These are phyloP conservation scores for Griposia aprilina DNA, from an alignment of 2,888 invertebrate species.

Conservation along the genomic window DNA sequence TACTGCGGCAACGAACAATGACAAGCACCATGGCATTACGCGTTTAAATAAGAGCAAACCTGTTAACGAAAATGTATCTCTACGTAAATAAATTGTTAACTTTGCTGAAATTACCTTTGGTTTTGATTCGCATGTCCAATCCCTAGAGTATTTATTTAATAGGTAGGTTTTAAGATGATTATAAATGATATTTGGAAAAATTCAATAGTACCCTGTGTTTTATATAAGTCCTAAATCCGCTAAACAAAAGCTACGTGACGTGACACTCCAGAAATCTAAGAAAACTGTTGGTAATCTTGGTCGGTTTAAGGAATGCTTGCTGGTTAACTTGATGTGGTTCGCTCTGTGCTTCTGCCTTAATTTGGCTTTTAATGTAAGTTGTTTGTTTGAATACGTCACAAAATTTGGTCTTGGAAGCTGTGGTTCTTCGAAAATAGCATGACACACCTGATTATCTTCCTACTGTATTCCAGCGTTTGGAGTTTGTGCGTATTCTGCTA, in stretches of 20 bases:
- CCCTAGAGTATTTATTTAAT: not conserved
- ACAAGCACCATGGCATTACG: not conserved
- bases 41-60: not conserved
- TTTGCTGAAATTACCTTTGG: not conserved
- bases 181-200: not conserved
- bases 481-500: constrained; percentile 72
- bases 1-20: constrained; percentile 64
- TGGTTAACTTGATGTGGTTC: not conserved
- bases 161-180: not conserved
- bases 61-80: not conserved
- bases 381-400: constrained; percentile 7
- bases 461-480: constrained; percentile 79
- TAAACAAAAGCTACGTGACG: not conserved
- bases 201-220: not conserved
- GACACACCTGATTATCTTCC: constrained; percentile 26
- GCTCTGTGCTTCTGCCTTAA: constrained; percentile 11
- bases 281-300: not conserved
- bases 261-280: not conserved
- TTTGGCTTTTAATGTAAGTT: constrained; percentile 10
- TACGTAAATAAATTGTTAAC: constrained; percentile 7
- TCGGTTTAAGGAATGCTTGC: not conserved
- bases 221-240: not conserved
- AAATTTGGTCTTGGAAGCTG: not conserved
- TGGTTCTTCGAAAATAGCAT: not conserved
- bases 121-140: constrained; percentile 23